Percentiles rank a stretch among this genome's conserved stretches.
phyloP scores from a whole-genome alignment of 2,888 invertebrate genomes.

The Cybosia mesomella region DNA sequence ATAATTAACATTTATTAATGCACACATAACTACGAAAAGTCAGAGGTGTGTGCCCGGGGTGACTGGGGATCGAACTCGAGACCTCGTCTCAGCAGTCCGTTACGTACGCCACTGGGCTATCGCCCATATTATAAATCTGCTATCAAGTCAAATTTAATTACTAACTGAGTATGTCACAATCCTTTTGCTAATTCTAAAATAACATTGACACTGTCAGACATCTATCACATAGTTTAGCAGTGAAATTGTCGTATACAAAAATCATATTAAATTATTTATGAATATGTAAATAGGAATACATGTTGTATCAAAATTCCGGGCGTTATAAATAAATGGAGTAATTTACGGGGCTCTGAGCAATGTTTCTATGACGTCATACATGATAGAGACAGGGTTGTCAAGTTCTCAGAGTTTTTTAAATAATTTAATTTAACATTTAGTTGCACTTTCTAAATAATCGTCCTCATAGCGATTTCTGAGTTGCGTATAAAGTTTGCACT shows the following conservation, averaged over 20 bases:
- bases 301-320: conserved; percentile 23
- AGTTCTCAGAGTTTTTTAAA: background rate
- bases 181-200: background rate
- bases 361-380: conserved; percentile 19
- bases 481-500: too few relatives aligned
- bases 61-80: too few relatives aligned
- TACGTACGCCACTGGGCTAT: too few relatives aligned
- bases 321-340: conserved; percentile 35
- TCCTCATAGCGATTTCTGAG: too few relatives aligned
- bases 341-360: conserved; percentile 28
- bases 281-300: conserved; percentile 7
- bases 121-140: too few relatives aligned
- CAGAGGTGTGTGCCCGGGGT: too few relatives aligned
- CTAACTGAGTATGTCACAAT: background rate
- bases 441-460: too few relatives aligned
- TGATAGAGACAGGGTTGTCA: conserved; percentile 23
- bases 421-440: too few relatives aligned
- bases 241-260: background rate
- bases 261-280: conserved; percentile 1
- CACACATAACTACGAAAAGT: too few relatives aligned
- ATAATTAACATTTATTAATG: too few relatives aligned
- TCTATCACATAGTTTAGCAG: background rate
- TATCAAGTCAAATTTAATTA: too few relatives aligned
- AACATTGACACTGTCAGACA: background rate
- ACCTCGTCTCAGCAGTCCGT: too few relatives aligned